phyloP scores from a whole-genome alignment of 2,797 vertebrate species.

The Cygnus olor region DNA sequence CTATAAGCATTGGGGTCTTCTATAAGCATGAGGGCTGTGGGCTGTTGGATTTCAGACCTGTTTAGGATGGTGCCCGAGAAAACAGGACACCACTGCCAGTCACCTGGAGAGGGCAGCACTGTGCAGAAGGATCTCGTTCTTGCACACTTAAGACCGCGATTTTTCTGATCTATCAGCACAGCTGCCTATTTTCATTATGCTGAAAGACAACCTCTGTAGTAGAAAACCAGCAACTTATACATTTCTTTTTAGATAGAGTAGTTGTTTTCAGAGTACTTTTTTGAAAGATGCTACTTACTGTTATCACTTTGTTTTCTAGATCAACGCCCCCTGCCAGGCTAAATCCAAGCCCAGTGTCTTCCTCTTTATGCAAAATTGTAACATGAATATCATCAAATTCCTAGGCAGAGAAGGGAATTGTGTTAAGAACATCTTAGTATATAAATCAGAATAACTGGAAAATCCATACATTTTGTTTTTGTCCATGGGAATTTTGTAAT shows the following conservation, averaged over 20 bases:
- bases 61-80: background rate
- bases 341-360: conserved; percentile 92
- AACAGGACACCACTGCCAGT: background rate
- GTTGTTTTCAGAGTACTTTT: background rate
- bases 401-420: conserved; percentile 72
- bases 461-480: background rate
- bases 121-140: background rate
- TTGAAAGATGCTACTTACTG: conserved; percentile 80
- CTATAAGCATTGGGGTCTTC: background rate
- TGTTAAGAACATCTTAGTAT: background rate
- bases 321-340: conserved; percentile 93
- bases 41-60: background rate
- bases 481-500: background rate
- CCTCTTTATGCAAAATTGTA: conserved; percentile 93
- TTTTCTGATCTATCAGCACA: background rate
- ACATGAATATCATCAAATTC: conserved; percentile 91
- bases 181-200: background rate
- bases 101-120: background rate
- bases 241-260: background rate
- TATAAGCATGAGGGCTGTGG: accelerated
- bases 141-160: background rate
- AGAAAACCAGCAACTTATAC: background rate
- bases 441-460: background rate
- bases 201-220: background rate
- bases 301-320: conserved; percentile 89